Evolutionary conservation across 2,888 invertebrate species (phyloP).

Genomic region (Acanthosepion esculentum): DNA sequence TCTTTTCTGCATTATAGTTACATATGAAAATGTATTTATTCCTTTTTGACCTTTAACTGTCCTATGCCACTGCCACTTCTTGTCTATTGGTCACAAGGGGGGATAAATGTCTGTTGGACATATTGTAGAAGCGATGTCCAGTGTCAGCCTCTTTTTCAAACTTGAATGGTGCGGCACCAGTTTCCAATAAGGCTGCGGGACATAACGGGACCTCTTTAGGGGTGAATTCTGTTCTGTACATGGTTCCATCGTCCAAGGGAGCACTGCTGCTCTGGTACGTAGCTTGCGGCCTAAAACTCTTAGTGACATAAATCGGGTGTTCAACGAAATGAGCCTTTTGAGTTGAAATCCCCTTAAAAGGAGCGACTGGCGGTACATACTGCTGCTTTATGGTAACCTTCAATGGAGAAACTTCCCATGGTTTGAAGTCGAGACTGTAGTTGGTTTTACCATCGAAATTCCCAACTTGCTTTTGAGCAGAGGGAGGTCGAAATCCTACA

Average conservation of each 20-base stretch:
- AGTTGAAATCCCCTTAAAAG: slow-evolving; percentile 73
- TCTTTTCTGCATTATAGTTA: neutral
- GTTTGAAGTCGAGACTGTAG: slow-evolving; percentile 68
- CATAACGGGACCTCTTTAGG: slow-evolving; percentile 67
- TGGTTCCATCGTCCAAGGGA: slow-evolving; percentile 72
- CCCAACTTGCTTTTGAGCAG: slow-evolving; percentile 58
- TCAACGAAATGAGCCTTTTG: slow-evolving; percentile 70
- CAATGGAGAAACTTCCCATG: slow-evolving; percentile 65
- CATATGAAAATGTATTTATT: neutral
- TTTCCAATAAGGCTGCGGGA: slow-evolving; percentile 71
- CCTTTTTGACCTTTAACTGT: neutral
- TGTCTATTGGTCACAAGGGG: neutral
- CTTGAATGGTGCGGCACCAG: slow-evolving; percentile 58
- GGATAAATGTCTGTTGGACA: neutral
- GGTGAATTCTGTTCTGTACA: slow-evolving; percentile 72
- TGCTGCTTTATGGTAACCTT: slow-evolving; percentile 59
- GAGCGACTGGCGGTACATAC: slow-evolving; percentile 71
- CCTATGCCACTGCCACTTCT: neutral
- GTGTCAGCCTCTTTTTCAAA: slow-evolving; percentile 53
- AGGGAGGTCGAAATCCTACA: slow-evolving; percentile 60
- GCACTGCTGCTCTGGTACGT: slow-evolving; percentile 60
- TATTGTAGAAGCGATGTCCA: slow-evolving; percentile 33
- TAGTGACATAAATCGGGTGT: slow-evolving; percentile 58
- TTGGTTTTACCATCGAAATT: slow-evolving; percentile 70
- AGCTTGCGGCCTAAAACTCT: slow-evolving; percentile 65